Conservation (phyloP, 1,140 invertebrate species). For the Calliphora vicina region DNA sequence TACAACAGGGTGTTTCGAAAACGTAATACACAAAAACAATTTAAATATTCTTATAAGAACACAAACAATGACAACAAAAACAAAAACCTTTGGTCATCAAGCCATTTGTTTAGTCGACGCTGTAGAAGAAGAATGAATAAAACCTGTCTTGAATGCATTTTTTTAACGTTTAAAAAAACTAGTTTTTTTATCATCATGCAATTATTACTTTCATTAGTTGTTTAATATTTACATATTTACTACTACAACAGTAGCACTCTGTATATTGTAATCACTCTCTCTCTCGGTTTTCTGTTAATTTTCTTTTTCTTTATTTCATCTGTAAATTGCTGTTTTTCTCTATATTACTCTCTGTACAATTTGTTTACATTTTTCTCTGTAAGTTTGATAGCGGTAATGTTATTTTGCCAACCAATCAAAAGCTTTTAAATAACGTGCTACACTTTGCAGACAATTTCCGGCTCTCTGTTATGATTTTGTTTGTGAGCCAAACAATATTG, state of each 20-base stretch:
- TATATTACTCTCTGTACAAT: not conserved
- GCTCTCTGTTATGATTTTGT: conserved; percentile 58
- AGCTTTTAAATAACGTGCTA: conserved; percentile 54
- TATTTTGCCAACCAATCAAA: conserved; percentile 48
- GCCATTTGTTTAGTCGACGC: not conserved
- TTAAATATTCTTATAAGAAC: not conserved
- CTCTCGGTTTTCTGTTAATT: not conserved
- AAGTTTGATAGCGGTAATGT: conserved; percentile 3
- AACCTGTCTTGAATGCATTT: not conserved
- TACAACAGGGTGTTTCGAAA: not conserved
- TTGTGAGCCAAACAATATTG: conserved; percentile 13
- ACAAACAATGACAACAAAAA: not conserved
- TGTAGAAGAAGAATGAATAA: not conserved
- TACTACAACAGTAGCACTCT: not conserved
- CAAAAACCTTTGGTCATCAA: not conserved
- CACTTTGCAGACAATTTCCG: conserved; percentile 23
- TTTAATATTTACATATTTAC: not conserved
- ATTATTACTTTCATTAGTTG: conserved; percentile 9
- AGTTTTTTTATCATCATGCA: not conserved
- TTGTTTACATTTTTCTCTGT: not conserved
- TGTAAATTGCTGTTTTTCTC: not conserved
- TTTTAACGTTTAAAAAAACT: not conserved
- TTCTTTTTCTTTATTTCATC: not conserved
- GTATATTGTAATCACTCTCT: conserved; percentile 23
- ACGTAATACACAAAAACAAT: not conserved